Evolutionary conservation across 2,113 vertebrate genomes (phyloP).

Genomic region (Lucifuga dentata): DNA sequence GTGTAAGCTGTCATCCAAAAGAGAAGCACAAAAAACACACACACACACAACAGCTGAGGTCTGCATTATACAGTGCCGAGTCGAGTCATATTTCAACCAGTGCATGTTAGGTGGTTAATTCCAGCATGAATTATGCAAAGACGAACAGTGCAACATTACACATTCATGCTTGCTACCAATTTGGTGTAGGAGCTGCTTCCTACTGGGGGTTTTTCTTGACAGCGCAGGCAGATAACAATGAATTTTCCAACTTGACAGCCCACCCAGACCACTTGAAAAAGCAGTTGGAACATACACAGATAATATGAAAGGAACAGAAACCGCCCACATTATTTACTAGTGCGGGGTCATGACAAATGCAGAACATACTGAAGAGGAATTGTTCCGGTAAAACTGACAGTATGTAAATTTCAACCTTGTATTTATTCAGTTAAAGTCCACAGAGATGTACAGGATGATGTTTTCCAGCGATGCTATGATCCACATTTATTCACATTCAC

Average conservation of each 20-base stretch:
- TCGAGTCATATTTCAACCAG: slow-evolving; percentile 3
- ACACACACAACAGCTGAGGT: slow-evolving; percentile 21
- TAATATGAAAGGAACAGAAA: slow-evolving; percentile 3
- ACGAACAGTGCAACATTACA: slow-evolving; percentile 29
- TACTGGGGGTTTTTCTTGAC: slow-evolving; percentile 13
- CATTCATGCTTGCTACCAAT: slow-evolving; percentile 11
- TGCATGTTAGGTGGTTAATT: slow-evolving; percentile 24
- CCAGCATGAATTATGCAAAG: slow-evolving; percentile 45
- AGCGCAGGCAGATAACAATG: slow-evolving; percentile 4
- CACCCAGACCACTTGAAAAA: slow-evolving; percentile 16
- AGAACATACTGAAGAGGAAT: background rate
- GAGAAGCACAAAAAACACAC: background rate
- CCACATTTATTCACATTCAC: too few species aligned
- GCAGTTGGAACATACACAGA: slow-evolving; percentile 14
- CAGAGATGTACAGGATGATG: too few species aligned
- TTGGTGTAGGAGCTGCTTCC: slow-evolving; percentile 4
- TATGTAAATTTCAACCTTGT: too few species aligned
- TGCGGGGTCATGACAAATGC: background rate
- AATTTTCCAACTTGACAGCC: slow-evolving; percentile 16
- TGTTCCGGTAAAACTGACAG: background rate
- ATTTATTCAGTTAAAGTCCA: too few species aligned
- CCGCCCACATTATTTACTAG: background rate
- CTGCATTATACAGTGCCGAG: slow-evolving; percentile 12
- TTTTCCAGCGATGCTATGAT: too few species aligned
- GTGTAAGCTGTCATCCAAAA: slow-evolving; percentile 23